Percentiles rank a stretch among this genome's conserved stretches.
Evolutionary conservation across 1,140 invertebrate genomes (phyloP).

Genomic region (Neuroterus valhalla): DNA sequence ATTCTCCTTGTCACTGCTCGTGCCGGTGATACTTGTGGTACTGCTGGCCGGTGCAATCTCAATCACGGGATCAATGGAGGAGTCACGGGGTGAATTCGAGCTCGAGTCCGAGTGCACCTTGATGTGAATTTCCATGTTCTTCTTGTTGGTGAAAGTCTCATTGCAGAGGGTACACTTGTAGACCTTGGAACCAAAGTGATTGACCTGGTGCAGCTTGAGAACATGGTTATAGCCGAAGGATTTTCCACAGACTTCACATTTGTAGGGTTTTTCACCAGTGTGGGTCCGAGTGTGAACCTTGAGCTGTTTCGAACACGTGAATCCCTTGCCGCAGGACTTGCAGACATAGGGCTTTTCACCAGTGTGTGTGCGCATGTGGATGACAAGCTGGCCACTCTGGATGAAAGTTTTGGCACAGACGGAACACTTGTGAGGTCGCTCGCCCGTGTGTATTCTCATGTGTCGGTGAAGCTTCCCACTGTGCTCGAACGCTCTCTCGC

Average conservation of each 20-base stretch:
- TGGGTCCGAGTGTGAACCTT: slow-evolving; percentile 92
- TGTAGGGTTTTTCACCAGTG: slow-evolving; percentile 87
- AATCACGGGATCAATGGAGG: slow-evolving; percentile 62
- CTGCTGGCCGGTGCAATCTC: slow-evolving; percentile 61
- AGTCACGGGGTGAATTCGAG: slow-evolving; percentile 62
- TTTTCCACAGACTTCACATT: slow-evolving; percentile 86
- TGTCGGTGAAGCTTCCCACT: slow-evolving; percentile 94
- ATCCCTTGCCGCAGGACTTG: slow-evolving; percentile 89
- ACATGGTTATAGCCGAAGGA: slow-evolving; percentile 93
- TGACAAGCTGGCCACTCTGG: slow-evolving; percentile 89
- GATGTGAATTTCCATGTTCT: slow-evolving; percentile 91
- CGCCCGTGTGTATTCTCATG: slow-evolving; percentile 93
- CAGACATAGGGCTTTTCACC: slow-evolving; percentile 94
- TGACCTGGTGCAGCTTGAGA: slow-evolving; percentile 90
- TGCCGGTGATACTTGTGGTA: slow-evolving; percentile 32
- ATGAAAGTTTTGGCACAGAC: slow-evolving; percentile 94
- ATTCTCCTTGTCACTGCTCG: slow-evolving; percentile 65
- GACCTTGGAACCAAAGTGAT: slow-evolving; percentile 92
- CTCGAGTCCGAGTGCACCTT: slow-evolving; percentile 86
- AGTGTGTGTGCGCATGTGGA: slow-evolving; percentile 91
- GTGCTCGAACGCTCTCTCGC: slow-evolving; percentile 93
- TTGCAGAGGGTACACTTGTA: slow-evolving; percentile 94
- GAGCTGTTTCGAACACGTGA: slow-evolving; percentile 92
- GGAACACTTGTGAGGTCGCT: slow-evolving; percentile 94
- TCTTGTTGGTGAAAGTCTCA: slow-evolving; percentile 91